Base-by-base conservation (phyloP, 2,888 invertebrate species). In the Epistrophe eligans region DNA sequence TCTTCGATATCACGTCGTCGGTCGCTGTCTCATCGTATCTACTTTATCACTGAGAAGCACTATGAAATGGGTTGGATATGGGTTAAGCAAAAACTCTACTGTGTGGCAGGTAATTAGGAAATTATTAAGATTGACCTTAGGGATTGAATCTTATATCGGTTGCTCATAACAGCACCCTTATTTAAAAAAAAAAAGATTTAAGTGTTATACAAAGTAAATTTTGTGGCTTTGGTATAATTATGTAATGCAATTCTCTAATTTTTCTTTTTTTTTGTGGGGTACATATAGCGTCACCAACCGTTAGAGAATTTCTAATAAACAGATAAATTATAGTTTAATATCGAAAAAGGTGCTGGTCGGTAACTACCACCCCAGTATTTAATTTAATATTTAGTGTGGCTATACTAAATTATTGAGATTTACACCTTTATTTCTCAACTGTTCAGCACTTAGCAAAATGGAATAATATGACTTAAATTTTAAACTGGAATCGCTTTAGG, bases 31-130 rank as follows among this genome's bases (percentile, higher is more conserved):
- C 50, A 19, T 67, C 67, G 50, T 50, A 62, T 62, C 43, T 62
- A 67, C 13, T 67, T 67, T 50, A 19, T 50, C 35, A 67, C 6
- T 19, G 17, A 9, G 50, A 13, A 11, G 8, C 13, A 32, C 10
- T n/a, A 35, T 38, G 67, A 15, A n/a, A 10, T 66, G 7, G 6
- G n/a, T 2, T 4, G 24, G 13, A 64, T 64, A 24, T 24, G 45
- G 62, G 45, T 15, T 45, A 13, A 48, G 17, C 10, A 28, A 7
- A 64, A 15, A 32, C 32, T 48, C 48, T 1, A 8, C 32, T 17
- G 7, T 67, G 48, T 67, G 50, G 38, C 50, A 67, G 67, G 67
- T 67, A 67, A 67, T 67, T 67, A 50, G 13, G 35, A 67, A 45
- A 50, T 67, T 67, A 50, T 67, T 35, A 24, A 19, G 67, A 35